Percentiles rank a stretch among this genome's conserved stretches.
These are phyloP conservation scores for Anarsia innoxiella DNA, from an alignment of 2,888 invertebrate genomes.

Conservation along the genomic window DNA sequence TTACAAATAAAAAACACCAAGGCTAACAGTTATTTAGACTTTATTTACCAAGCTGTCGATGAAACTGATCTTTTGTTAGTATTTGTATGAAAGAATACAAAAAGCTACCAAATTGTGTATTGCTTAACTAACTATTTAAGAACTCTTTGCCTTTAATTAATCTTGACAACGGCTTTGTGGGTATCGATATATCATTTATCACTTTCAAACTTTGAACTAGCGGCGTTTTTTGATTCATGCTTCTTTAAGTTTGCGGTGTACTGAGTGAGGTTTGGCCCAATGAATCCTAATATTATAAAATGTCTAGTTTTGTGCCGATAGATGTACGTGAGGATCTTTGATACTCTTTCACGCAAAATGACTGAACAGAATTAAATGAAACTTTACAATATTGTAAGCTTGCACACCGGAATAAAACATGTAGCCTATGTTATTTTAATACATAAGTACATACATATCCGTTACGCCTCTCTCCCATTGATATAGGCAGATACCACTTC, in stretches of 20 bases:
- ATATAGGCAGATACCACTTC: background rate
- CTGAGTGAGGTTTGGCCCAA: background rate
- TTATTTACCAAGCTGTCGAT: constrained; percentile 7
- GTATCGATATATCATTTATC: constrained; percentile 62
- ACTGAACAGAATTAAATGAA: background rate
- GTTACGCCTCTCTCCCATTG: background rate
- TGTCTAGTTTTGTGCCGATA: background rate
- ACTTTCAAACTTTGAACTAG: constrained; percentile 45
- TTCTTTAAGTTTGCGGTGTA: constrained; percentile 1
- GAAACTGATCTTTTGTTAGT: constrained; percentile 1
- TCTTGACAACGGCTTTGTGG: constrained; percentile 63
- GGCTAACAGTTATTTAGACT: background rate
- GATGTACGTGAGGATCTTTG: background rate
- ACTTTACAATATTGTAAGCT: background rate
- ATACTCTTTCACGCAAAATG: background rate
- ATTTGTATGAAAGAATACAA: constrained; percentile 27
- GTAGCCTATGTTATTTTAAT: background rate
- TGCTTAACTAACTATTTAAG: constrained; percentile 69
- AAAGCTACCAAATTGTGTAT: constrained; percentile 46
- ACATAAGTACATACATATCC: background rate
- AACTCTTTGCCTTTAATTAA: constrained; percentile 67
- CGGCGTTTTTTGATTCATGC: constrained; percentile 4
- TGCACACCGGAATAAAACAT: background rate
- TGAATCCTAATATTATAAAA: background rate
- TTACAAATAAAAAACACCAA: constrained; percentile 11